phyloP scores from a whole-genome alignment of 2,888 invertebrate genomes.

The Cactoblastis cactorum region DNA sequence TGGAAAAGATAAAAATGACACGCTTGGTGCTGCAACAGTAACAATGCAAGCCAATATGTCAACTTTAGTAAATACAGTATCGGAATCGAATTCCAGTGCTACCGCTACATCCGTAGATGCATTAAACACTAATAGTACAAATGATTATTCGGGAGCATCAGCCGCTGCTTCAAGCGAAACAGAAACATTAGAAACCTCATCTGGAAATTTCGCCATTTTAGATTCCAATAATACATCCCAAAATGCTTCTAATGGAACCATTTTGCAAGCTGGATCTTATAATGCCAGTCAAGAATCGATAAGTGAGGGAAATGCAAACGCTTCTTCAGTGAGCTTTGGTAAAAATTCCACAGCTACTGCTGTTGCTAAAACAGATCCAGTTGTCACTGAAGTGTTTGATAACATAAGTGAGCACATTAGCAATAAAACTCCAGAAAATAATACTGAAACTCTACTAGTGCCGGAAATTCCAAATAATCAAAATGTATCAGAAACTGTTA shows the following conservation, averaged over 20 bases:
- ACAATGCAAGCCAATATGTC: slow-evolving; percentile 1
- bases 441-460: not conserved
- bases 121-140: not conserved
- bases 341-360: not conserved
- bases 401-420: not conserved
- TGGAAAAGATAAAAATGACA: not conserved
- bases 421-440: not conserved
- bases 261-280: not conserved
- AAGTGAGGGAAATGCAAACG: not conserved
- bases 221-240: not conserved
- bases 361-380: not conserved
- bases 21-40: not conserved
- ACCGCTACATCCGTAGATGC: not conserved
- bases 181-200: not conserved
- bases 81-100: not conserved
- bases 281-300: not conserved
- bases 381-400: not conserved
- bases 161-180: not conserved
- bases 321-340: not conserved
- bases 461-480: not conserved
- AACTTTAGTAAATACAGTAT: not conserved
- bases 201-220: not conserved
- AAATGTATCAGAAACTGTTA: not conserved
- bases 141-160: not conserved
- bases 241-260: not conserved